Evolutionary conservation across 2,888 invertebrate species (phyloP).

Genomic region (Margaritifera margaritifera): DNA sequence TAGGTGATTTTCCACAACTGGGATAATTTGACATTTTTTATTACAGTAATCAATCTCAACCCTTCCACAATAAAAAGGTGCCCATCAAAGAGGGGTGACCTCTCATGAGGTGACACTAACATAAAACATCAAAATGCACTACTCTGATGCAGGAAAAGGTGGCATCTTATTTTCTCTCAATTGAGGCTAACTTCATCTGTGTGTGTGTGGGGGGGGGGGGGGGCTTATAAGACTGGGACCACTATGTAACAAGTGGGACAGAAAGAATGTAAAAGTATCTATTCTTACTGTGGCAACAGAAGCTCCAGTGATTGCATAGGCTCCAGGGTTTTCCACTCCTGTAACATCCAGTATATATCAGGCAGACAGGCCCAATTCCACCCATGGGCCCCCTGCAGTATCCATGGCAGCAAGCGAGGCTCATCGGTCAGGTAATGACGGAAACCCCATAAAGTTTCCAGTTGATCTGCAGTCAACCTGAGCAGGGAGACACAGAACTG

Average conservation of each 20-base stretch:
- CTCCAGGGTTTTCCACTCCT: conserved; percentile 87
- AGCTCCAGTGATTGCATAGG: conserved; percentile 93
- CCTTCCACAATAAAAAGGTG: too few relatives aligned
- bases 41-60: too few relatives aligned
- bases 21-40: too few relatives aligned
- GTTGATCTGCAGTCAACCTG: conserved; percentile 70
- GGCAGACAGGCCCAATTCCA: conserved; percentile 93
- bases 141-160: too few relatives aligned
- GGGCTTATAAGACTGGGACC: background rate
- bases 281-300: conserved; percentile 87
- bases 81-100: too few relatives aligned
- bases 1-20: too few relatives aligned
- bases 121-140: too few relatives aligned
- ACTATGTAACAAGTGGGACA: background rate
- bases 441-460: conserved; percentile 90
- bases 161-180: too few relatives aligned
- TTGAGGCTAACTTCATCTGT: too few relatives aligned
- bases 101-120: too few relatives aligned
- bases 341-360: conserved; percentile 89
- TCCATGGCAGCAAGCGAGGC: conserved; percentile 78
- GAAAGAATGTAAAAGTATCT: background rate
- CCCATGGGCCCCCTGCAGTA: conserved; percentile 73
- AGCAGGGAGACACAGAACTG: conserved; percentile 6
- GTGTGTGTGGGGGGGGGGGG: background rate
- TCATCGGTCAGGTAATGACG: conserved; percentile 89